Evolutionary conservation across 2,113 vertebrate species (phyloP).

Genomic region (Pitta sordida): DNA sequence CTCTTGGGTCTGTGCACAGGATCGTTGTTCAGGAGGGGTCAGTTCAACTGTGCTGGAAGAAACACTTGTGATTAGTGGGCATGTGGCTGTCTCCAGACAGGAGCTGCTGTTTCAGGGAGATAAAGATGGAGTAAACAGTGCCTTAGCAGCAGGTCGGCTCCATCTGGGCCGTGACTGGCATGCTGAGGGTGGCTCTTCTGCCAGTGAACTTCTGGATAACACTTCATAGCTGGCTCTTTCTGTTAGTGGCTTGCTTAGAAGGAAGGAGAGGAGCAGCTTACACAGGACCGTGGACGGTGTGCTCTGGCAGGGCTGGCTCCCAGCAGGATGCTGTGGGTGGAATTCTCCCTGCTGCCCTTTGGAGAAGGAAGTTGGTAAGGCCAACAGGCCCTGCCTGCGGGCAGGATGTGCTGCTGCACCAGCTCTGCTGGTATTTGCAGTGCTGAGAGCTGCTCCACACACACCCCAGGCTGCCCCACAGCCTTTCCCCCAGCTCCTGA

Average conservation of each 20-base stretch:
- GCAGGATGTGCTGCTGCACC: not conserved
- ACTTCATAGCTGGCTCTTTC: conserved; percentile 18
- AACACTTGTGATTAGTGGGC: conserved; percentile 19
- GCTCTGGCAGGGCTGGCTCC: not conserved
- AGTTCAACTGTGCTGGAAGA: not conserved
- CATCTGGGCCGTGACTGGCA: conserved; percentile 20
- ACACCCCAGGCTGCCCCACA: not conserved
- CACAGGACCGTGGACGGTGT: not conserved
- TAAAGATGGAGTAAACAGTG: conserved; percentile 23
- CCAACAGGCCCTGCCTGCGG: not conserved
- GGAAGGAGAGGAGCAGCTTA: not conserved
- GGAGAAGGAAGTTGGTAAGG: not conserved
- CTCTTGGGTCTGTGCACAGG: not conserved
- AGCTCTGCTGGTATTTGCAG: not conserved
- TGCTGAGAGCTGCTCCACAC: not conserved
- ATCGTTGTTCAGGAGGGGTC: not conserved
- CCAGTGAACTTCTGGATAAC: not conserved
- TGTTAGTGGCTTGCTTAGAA: not conserved
- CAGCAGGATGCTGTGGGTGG: not conserved
- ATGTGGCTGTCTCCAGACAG: conserved; percentile 11
- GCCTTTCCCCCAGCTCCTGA: not conserved
- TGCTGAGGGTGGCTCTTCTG: not conserved
- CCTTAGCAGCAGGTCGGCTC: conserved; percentile 43
- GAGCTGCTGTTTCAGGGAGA: conserved; percentile 33
- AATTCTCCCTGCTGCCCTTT: not conserved